Evolutionary conservation across 2,888 invertebrate genomes (phyloP), one percentile per base, ranked within the genome.

Genomic region (Eulithis testata): DNA sequence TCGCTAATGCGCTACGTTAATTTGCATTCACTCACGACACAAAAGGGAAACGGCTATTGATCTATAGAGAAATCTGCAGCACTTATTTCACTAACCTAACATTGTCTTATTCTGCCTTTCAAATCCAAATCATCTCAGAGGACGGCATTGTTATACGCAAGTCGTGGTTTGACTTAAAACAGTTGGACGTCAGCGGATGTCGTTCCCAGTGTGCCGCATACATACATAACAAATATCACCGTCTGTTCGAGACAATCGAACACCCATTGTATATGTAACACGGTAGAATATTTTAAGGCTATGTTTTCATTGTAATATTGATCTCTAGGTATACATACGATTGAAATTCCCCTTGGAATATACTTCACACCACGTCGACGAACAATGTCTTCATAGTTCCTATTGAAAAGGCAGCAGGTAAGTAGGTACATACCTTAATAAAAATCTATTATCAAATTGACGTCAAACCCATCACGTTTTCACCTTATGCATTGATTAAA

Each of bases 111-210:
- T 76, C 78, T 73, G 69, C 79, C 78, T 84, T 85, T 84, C 77
- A 79, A 78, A 86, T 86, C 84, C 75, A 83, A 85, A 83, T 83
- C 67, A 79, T 77, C 78, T 77, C 73, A 71, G 72, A 73, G 79
- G 76, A 71, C 82, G 79, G 78, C 85, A 83, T 87, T 88, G 87
- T 87, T 85, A 83, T 79, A 76, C 81, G 76, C 76, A 76, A 76
- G 81, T 78, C 83, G 81, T 82, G 81, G 80, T 74, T 79, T 74
- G 84, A 89, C 89, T 89, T 88, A 90, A 90, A 89, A 88, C 88
- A 87, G 81, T 79, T 77, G 82, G 76, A 87, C 86, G 88, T 86
- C 87, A 89, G 82, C 88, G 88, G 89, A 88, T 88, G 85, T 86
- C 83, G 76, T 76, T 75, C 77, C 80, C 80, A 80, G 79, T 77